Conservation (phyloP, 2,113 vertebrate genomes). For the Acrocephalus arundinaceus region DNA sequence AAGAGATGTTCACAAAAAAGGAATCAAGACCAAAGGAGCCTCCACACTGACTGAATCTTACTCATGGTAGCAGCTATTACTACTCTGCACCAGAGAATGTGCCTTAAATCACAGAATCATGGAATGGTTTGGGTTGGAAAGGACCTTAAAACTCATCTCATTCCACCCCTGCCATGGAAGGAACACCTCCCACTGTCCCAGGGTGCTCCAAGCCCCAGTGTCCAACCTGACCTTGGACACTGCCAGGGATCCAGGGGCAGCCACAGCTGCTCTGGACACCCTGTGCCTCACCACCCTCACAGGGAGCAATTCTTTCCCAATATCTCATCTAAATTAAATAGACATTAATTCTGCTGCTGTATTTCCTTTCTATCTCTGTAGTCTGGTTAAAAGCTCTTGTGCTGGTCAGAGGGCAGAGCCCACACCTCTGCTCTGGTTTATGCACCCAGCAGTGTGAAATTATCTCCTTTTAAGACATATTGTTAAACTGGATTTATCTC, state of each 20-base stretch:
- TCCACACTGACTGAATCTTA: neutral
- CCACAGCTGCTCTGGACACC: neutral
- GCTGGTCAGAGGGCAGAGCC: neutral
- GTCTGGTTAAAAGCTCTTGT: neutral
- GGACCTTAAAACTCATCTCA: accelerated
- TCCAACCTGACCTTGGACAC: neutral
- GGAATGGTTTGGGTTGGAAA: neutral
- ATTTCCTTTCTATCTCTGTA: neutral
- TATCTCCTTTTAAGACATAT: neutral
- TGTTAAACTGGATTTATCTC: neutral
- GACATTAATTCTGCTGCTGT: neutral
- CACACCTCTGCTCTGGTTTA: neutral
- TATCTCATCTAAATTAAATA: neutral
- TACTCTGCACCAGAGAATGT: neutral
- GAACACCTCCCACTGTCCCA: neutral
- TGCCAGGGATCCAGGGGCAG: neutral
- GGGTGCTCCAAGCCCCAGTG: accelerated
- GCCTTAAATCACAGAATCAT: neutral
- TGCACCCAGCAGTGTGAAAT: neutral
- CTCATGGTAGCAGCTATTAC: neutral
- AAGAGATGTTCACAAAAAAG: neutral
- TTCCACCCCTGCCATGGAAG: neutral
- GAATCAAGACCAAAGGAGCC: neutral
- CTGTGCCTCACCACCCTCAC: neutral
- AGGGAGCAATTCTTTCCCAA: neutral